A percentile compares a stretch with the other conserved stretches of the same genome.
Evolutionary conservation across 2,797 vertebrate genomes (phyloP).

Genomic region (Falco cherrug): DNA sequence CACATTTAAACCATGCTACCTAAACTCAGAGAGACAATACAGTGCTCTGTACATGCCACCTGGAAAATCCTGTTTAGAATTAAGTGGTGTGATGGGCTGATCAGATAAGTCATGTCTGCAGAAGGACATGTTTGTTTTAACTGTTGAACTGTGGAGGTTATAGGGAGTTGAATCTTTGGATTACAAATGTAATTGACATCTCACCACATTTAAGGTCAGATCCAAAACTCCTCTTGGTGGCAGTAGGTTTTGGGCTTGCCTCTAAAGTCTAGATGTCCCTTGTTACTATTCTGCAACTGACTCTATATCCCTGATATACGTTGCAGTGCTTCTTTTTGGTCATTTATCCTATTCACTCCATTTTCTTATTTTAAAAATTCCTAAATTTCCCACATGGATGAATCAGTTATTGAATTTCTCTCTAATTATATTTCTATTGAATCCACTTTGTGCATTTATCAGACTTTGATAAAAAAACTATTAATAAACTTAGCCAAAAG

Average conservation of each 20-base stretch:
- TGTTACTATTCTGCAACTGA: not conserved
- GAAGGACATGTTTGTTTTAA: constrained; percentile 43
- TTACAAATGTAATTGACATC: constrained; percentile 9
- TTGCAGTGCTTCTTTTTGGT: not conserved
- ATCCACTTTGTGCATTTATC: not conserved
- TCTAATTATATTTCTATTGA: not conserved
- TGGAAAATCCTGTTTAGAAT: constrained; percentile 55
- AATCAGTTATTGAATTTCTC: not conserved
- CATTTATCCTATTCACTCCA: not conserved
- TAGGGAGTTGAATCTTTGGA: constrained; percentile 35
- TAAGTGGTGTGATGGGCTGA: not conserved
- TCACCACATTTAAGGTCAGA: constrained; percentile 24
- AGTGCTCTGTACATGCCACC: not conserved
- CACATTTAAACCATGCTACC: not conserved
- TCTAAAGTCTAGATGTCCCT: not conserved
- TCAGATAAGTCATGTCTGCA: constrained; percentile 4
- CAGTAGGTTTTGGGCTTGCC: not conserved
- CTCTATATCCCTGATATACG: not conserved
- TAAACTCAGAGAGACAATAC: not conserved
- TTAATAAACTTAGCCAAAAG: not conserved
- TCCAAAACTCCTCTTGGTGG: not conserved
- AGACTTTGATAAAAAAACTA: not conserved
- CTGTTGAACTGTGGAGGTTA: constrained; percentile 31
- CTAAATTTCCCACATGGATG: not conserved
- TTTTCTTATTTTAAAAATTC: not conserved